Percentiles rank a stretch among this genome's conserved stretches.
These are phyloP conservation scores for Enoplolaimus lenunculus DNA, from an alignment of 2,888 invertebrate genomes.

Conservation along the genomic window DNA sequence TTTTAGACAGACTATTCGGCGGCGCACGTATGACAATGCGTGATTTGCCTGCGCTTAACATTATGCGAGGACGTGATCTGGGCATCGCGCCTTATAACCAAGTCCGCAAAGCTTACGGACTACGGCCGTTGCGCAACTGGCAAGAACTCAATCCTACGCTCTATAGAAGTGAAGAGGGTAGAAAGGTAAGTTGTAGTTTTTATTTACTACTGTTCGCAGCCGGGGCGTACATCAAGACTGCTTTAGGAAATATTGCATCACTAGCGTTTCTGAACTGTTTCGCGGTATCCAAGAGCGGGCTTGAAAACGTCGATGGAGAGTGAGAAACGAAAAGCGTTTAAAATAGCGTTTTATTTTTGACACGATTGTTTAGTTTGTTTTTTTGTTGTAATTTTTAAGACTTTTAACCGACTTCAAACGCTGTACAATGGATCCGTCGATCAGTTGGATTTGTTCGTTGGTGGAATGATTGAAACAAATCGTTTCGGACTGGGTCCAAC, in stretches of 20 bases:
- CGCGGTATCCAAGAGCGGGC: too few species aligned
- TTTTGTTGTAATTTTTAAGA: too few species aligned
- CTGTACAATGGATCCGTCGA: conserved; percentile 33
- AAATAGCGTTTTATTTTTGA: too few species aligned
- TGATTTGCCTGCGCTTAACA: conserved; percentile 51
- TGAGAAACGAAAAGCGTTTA: too few species aligned
- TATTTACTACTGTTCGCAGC: too few species aligned
- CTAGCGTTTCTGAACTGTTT: too few species aligned
- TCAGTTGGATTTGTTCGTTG: conserved; percentile 50
- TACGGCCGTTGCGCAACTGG: conserved; percentile 34
- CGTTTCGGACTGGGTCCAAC: conserved; percentile 42
- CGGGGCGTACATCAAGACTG: too few species aligned
- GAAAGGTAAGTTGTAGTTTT: not conserved
- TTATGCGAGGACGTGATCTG: conserved; percentile 49
- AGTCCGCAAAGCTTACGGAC: conserved; percentile 47
- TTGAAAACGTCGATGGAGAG: too few species aligned
- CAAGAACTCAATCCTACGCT: conserved; percentile 28
- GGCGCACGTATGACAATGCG: conserved; percentile 50
- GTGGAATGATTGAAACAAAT: conserved; percentile 48
- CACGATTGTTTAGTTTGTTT: too few species aligned
- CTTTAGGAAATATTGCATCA: too few species aligned
- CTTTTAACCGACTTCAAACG: too few species aligned
- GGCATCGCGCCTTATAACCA: conserved; percentile 53
- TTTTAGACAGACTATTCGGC: conserved; percentile 47
- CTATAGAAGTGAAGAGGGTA: not conserved